Base-by-base conservation (phyloP, 2,888 invertebrate genomes). In the Heptascelio sp. region DNA sequence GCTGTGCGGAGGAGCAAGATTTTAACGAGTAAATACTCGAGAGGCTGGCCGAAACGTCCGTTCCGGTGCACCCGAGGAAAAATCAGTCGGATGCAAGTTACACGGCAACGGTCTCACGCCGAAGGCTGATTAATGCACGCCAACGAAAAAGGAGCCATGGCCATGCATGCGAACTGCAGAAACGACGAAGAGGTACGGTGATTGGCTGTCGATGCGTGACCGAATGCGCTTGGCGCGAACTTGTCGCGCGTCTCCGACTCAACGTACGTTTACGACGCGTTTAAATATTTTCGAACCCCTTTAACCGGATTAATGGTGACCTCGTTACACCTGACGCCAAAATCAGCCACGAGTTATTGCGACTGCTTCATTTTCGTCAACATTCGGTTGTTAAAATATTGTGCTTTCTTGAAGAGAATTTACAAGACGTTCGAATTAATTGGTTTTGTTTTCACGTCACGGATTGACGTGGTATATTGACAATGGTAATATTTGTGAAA, bases 71-170 rank as follows among this genome's bases (percentile, higher is more conserved):
- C 84, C 78, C 64, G 86, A 88, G 88, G 88, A 89, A 90, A 90
- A 89, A 89, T 89, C 89, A 87, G 87, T 85, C 84, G 87, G 88
- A 87, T 87, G 84, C 85, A 84, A 87, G 87, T 87, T 89, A 88
- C 90, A 89, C 86, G 89, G 90, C 87, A 88, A 85, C 87, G 84
- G 85, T 85, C 86, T 85, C 88, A 87, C 86, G 85, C 89, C 90
- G 88, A 90, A 90, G 88, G 85, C 88, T 90, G 90, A 90, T 90
- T 90, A 90, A 90, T 91, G 88, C 78, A 60, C 53, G 77, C 86
- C 86, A 87, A 11, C 68, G 83, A 79, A 75, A 82, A 77, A 81
- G 73, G 78, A 79, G 76, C 81, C 68, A 57, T 59, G 72, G 53
- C 78, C 78, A 67, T 68, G 37, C 60, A 25, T 68, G 37, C 60